Evolutionary conservation across 1,140 invertebrate genomes (phyloP).

Genomic region (Oncopodura yosiiana): DNA sequence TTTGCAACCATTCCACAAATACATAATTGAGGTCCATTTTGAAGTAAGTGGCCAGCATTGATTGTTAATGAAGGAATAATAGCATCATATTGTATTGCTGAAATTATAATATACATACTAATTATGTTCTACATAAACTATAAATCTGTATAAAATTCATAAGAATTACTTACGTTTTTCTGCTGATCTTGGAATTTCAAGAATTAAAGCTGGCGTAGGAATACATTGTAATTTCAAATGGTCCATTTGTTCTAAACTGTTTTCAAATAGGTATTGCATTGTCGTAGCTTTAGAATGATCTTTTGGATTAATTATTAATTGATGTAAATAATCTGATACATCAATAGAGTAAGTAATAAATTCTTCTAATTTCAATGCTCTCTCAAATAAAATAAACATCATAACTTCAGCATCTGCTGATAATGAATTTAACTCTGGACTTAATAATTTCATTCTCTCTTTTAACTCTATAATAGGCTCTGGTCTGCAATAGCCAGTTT

Average conservation of each 20-base stretch:
- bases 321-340: slow-evolving; percentile 17
- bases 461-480: slow-evolving; percentile 4
- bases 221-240: slow-evolving; percentile 9
- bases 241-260: slow-evolving; percentile 13
- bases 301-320: slow-evolving; percentile 12
- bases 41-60: slow-evolving; percentile 3
- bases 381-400: slow-evolving; percentile 22
- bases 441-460: slow-evolving; percentile 7
- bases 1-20: slow-evolving; percentile 20
- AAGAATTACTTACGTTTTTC: too few relatives aligned
- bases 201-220: slow-evolving; percentile 17
- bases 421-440: slow-evolving; percentile 16
- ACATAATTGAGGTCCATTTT: slow-evolving; percentile 14
- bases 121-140: too few relatives aligned
- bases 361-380: slow-evolving; percentile 15
- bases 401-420: slow-evolving; percentile 21
- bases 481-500: slow-evolving; percentile 2
- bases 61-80: slow-evolving; percentile 19
- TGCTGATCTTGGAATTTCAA: slow-evolving; percentile 22
- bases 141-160: too few relatives aligned
- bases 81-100: slow-evolving; percentile 24
- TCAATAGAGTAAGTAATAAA: slow-evolving; percentile 22
- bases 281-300: slow-evolving; percentile 15
- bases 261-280: slow-evolving; percentile 19
- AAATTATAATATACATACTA: too few relatives aligned